Conservation (phyloP, 2,888 invertebrate species). For the Limnephilus auricula region DNA sequence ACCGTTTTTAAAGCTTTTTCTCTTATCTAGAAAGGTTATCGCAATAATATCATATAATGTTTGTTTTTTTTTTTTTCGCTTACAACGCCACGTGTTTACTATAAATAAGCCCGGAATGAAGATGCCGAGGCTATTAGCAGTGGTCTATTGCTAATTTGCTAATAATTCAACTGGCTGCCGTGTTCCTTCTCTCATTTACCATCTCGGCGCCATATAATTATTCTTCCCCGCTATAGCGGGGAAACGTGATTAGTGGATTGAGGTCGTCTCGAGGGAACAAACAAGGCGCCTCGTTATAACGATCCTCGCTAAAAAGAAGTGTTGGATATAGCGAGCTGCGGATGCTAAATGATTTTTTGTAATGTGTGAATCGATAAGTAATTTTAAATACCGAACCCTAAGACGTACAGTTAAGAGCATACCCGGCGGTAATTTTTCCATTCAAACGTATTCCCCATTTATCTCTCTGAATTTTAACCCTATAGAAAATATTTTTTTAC, state of each 20-base stretch:
- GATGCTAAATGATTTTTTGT: not conserved
- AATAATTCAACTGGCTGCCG: not conserved
- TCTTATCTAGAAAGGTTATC: too few relatives aligned
- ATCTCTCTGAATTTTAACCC: too few relatives aligned
- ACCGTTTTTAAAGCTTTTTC: too few relatives aligned
- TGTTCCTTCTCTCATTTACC: not conserved
- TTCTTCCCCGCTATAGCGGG: constrained; percentile 25
- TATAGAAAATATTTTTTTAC: too few relatives aligned
- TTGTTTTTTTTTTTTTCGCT: not conserved
- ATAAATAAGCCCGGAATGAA: not conserved
- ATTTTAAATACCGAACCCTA: too few relatives aligned
- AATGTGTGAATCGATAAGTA: too few relatives aligned
- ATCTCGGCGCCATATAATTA: not conserved
- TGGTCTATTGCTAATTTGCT: not conserved
- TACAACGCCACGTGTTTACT: not conserved
- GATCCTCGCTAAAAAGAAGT: not conserved
- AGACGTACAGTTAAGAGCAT: too few relatives aligned
- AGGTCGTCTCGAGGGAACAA: not conserved
- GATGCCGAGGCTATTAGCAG: not conserved
- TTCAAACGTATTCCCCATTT: too few relatives aligned
- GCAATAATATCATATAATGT: too few relatives aligned
- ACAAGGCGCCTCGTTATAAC: not conserved
- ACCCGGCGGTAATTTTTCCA: too few relatives aligned
- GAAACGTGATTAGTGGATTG: constrained; percentile 11
- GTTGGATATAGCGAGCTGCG: not conserved